These are phyloP conservation scores for Dicentrarchus labrax DNA, from an alignment of 2,113 vertebrate genomes.

Conservation along the genomic window DNA sequence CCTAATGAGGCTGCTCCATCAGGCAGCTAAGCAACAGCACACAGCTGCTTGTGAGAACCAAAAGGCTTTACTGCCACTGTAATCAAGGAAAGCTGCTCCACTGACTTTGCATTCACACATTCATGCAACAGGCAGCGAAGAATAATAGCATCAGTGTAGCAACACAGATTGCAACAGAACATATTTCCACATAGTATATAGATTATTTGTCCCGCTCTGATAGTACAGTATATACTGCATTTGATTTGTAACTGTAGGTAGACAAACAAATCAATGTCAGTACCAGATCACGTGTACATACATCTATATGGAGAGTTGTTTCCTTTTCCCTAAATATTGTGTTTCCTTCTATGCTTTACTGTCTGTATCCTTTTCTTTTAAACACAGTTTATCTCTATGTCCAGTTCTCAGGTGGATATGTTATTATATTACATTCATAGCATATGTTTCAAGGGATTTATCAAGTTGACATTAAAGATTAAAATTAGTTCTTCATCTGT, in stretches of 20 bases:
- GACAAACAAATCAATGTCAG: neutral
- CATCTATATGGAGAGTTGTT: neutral
- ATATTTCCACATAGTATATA: neutral
- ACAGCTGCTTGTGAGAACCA: constrained; percentile 51
- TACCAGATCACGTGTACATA: neutral
- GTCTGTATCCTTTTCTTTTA: neutral
- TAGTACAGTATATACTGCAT: neutral
- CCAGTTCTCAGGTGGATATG: neutral
- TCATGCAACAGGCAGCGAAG: constrained; percentile 28
- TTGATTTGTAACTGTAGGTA: neutral
- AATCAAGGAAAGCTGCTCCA: constrained; percentile 48
- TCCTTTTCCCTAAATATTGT: neutral
- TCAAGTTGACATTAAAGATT: neutral
- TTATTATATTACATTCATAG: neutral
- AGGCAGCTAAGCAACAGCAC: constrained; percentile 53
- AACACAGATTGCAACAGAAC: constrained; percentile 11
- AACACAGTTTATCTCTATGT: neutral
- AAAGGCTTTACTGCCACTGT: constrained; percentile 44
- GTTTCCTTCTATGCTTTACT: neutral
- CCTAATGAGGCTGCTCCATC: constrained; percentile 70
- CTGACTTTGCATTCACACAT: constrained; percentile 34
- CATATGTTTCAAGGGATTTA: neutral
- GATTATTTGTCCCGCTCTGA: neutral
- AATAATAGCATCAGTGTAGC: neutral
- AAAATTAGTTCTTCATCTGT: neutral